Conservation (phyloP, 2,797 vertebrate species). For the Vespertilio murinus region DNA sequence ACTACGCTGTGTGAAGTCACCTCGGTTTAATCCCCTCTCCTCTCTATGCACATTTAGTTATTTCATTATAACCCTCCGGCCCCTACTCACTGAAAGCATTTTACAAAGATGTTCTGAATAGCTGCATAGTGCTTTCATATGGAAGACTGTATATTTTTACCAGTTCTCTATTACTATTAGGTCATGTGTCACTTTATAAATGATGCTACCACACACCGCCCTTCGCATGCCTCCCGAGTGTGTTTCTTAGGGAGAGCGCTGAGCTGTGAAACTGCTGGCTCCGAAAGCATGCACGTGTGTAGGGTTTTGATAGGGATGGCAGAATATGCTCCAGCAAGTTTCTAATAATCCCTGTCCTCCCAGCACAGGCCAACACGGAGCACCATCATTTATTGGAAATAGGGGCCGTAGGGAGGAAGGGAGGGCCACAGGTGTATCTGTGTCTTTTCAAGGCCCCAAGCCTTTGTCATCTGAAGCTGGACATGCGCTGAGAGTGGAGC, state of each 20-base stretch:
- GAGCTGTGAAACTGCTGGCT: background rate
- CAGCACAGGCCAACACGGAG: background rate
- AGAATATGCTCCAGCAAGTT: background rate
- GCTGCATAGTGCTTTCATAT: background rate
- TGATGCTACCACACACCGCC: background rate
- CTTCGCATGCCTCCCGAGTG: background rate
- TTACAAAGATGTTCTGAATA: background rate
- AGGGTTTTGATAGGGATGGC: background rate
- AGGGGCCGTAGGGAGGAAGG: background rate
- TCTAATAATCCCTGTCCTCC: background rate
- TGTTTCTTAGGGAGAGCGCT: background rate
- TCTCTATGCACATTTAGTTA: background rate
- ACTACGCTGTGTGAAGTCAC: rapidly evolving
- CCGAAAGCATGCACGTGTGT: background rate
- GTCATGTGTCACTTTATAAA: background rate
- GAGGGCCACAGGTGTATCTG: background rate
- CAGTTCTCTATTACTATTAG: background rate
- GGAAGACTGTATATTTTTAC: background rate
- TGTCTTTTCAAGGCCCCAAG: background rate
- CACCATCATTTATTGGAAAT: background rate
- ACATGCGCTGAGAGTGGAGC: background rate
- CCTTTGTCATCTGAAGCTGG: background rate
- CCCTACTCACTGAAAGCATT: background rate
- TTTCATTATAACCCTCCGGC: background rate
- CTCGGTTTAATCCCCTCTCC: background rate